Base-by-base conservation (phyloP, 2,888 invertebrate genomes). In the Clostera curtula region DNA sequence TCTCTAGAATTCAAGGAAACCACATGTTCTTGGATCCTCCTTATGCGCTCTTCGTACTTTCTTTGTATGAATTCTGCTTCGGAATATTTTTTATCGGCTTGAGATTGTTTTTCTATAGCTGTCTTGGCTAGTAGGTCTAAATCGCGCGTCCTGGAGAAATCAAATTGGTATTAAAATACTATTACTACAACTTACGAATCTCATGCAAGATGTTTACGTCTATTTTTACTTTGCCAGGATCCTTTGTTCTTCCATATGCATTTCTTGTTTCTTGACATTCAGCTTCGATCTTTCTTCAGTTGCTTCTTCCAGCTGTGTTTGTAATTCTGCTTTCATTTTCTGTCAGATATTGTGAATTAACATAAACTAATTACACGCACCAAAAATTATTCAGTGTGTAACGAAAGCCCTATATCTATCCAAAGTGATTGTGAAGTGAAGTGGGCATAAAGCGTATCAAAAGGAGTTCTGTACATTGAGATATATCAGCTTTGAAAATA, bases 41-140 rank as follows among this genome's bases (percentile, higher is more conserved):
- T 65, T 31, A 88, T 74, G 40, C 86, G 68, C 23, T 87, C 86
- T 48, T 87, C 88, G 43, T 86, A 88, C 52, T 84, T 85, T 8
- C 65, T 59, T 49, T 87, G 76, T 1, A 85, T 67, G 24, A 74
- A 77, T 51, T 86, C 86, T 0, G 87, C 86, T 50, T 88, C 86
- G 1, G 79, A 62, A 33, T 75, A 77, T 48, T 85, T 88, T 33
- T 77, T 76, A 21, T 87, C 86, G 0, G 87, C 85, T 38, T 83
- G 84, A 8, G 86, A 79, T 56, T 88, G 88, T 53, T 88, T 88
- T 8, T 86, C 86, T 31, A 88, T 63, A 10, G 87, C 70, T 2
- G 84, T 66, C 63, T 87, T 87, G 5, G 86, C 86, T 19, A 88
- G 49, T 1, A 85, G 62, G 58, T 88, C 76, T 36, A 86, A 56